Conservation (phyloP, 1,140 invertebrate genomes). For the Phymastichus coffea region DNA sequence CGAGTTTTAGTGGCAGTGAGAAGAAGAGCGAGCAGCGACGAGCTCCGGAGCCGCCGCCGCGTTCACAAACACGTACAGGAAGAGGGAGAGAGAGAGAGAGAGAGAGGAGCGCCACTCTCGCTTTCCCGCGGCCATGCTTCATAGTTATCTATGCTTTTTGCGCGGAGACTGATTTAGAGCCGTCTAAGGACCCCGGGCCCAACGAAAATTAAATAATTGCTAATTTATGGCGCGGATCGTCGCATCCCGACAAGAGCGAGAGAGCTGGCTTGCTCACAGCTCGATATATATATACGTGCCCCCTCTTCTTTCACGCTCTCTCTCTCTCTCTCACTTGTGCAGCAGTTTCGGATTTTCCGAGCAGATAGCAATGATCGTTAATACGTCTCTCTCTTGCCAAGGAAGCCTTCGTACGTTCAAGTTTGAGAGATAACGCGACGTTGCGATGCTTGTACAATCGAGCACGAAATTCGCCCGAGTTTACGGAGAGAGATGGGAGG, state of each 20-base stretch:
- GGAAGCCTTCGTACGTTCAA: too few relatives aligned
- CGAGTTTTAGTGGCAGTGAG: too few relatives aligned
- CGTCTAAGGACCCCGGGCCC: constrained; percentile 57
- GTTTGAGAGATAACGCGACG: too few relatives aligned
- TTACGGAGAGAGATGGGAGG: too few relatives aligned
- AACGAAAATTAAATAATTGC: constrained; percentile 60
- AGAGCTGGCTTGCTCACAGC: constrained; percentile 13
- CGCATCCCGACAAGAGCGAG: too few relatives aligned
- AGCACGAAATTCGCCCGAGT: background rate
- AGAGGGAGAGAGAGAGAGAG: constrained; percentile 10
- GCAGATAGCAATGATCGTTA: background rate
- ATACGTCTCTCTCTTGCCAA: background rate
- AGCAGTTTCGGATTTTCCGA: constrained; percentile 12
- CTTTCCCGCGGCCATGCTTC: constrained; percentile 55
- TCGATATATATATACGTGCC: constrained; percentile 14
- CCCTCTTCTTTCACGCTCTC: background rate
- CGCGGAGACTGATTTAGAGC: constrained; percentile 59
- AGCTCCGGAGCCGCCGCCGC: too few relatives aligned
- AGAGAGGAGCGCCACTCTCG: constrained; percentile 38
- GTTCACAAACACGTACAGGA: background rate
- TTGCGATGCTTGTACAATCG: too few relatives aligned
- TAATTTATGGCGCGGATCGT: constrained; percentile 58
- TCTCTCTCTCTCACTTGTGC: background rate
- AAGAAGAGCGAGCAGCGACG: too few relatives aligned
- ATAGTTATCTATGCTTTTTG: constrained; percentile 61